Evolutionary conservation across 2,888 invertebrate genomes (phyloP), one percentile per base, ranked within the genome.

Genomic region (Polylopha cassiicola): DNA sequence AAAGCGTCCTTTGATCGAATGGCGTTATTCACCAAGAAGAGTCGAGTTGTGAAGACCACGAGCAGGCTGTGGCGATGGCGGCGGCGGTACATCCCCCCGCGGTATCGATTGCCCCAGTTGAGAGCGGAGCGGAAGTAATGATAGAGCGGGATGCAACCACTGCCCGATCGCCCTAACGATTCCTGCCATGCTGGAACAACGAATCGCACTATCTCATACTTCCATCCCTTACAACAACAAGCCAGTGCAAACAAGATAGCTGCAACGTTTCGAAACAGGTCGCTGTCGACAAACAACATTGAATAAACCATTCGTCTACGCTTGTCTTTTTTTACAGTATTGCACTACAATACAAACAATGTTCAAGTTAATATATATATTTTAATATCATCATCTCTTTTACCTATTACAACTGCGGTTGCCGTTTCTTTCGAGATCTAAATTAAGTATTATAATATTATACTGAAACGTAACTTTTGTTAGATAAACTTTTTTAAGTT

Each of bases 101-200:
- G 69, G 65, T 88, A 89, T 89, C 88, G 88, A 89, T 89, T 88
- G 88, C 86, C 88, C 88, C 87, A 88, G 88, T 88, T 88, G 87
- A 85, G 81, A 86, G 81, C 76, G 77, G 78, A 76, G 79, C 79
- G 84, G 78, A 81, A 82, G 76, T 73, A 79, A 79, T 75, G 82
- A 82, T 79, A 84, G 84, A 85, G 74, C 73, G 72, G 74, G 84
- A 84, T 82, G 84, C 84, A 80, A 81, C 79, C 73, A 81, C 75
- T 77, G 77, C 70, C 80, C 78, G 77, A 75, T 67, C 67, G 30
- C 34, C 24, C 24, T 17, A 28, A 23, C 29, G 23, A 41, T 41
- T 43, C 32, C 21, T 41, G 26, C 41, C 24, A 15, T 13, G 22
- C 41, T 7, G 30, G 30, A 24, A 36, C 21, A 41, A 34, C 29